Evolutionary conservation across 1,140 invertebrate genomes (phyloP).

Genomic region (Zaprionus camerounensis): DNA sequence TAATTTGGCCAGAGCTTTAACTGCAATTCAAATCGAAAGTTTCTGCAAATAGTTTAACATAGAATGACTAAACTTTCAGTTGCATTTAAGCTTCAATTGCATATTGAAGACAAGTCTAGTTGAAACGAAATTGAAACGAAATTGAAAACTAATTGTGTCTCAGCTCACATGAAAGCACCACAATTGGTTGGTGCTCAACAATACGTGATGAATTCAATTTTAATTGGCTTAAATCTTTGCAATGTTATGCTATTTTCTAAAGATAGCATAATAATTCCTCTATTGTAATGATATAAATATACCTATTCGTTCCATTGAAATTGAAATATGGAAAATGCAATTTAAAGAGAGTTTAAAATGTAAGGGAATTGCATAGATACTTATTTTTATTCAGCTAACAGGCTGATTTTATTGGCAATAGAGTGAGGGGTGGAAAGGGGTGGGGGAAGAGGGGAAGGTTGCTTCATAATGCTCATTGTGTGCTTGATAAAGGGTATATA

Average conservation of each 20-base stretch:
- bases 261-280: neutral
- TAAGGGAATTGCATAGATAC: neutral
- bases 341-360: neutral
- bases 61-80: neutral
- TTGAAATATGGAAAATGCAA: neutral
- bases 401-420: neutral
- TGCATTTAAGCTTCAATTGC: neutral
- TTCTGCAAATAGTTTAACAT: neutral
- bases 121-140: neutral
- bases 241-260: neutral
- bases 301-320: neutral
- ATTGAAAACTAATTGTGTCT: neutral
- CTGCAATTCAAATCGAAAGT: slow-evolving; percentile 12
- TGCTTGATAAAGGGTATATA: too few relatives aligned
- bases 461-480: neutral
- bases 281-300: neutral
- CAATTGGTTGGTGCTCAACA: neutral
- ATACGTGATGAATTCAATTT: neutral
- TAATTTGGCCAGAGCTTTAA: neutral
- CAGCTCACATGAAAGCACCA: neutral
- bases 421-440: neutral
- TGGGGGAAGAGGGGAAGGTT: neutral
- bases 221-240: neutral
- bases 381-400: neutral
- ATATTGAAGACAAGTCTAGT: neutral